Conservation (phyloP, 2,888 invertebrate species). For the Drosophila mulleri region DNA sequence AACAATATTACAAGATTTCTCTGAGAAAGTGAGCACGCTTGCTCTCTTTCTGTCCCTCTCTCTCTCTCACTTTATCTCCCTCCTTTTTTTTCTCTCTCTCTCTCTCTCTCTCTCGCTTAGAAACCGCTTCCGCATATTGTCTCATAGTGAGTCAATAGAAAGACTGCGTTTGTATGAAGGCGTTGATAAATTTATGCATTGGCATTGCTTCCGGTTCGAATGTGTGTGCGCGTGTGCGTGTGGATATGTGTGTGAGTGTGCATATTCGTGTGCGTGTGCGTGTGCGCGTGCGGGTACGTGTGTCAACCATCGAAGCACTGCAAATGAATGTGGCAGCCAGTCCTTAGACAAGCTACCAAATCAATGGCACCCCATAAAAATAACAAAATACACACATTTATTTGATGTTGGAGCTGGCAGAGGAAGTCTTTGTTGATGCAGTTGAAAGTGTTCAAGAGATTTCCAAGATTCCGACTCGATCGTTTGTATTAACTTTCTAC, state of each 20-base stretch:
- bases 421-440: conserved; percentile 40
- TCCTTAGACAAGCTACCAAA: conserved; percentile 30
- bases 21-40: not conserved
- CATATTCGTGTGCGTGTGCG: conserved; percentile 15
- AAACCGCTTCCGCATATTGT: not conserved
- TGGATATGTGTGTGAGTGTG: conserved; percentile 11
- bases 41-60: not conserved
- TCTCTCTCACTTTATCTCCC: not conserved
- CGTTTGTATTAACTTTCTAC: conserved; percentile 25
- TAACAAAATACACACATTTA: conserved; percentile 33
- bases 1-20: no score
- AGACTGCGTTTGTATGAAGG: conserved; percentile 47
- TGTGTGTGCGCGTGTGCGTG: not conserved
- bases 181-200: conserved; percentile 82
- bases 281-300: conserved; percentile 1
- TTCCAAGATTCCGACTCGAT: conserved; percentile 12
- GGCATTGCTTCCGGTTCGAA: conserved; percentile 70
- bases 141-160: conserved; percentile 29
- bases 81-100: not conserved
- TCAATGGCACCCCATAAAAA: conserved; percentile 80
- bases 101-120: not conserved
- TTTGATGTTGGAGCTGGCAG: conserved; percentile 20
- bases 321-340: conserved; percentile 37
- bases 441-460: conserved; percentile 43
- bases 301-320: conserved; percentile 51